These are phyloP conservation scores for Tragelaphus oryx DNA, from an alignment of 2,797 vertebrate genomes.

Conservation along the genomic window DNA sequence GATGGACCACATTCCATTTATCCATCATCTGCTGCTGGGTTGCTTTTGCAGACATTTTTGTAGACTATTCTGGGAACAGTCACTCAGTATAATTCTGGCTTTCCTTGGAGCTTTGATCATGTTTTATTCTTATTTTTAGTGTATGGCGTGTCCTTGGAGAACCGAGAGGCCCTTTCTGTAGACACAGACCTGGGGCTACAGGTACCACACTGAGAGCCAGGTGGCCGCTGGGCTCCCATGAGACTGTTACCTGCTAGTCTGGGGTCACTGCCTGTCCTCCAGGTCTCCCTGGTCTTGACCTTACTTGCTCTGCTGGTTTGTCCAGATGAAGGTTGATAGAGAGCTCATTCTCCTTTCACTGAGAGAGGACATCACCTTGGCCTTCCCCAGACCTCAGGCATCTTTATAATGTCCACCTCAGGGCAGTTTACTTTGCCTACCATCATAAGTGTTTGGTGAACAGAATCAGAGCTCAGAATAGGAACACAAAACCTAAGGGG, in stretches of 20 bases:
- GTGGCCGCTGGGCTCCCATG: not conserved
- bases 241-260: not conserved
- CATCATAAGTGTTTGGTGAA: not conserved
- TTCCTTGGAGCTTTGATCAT: not conserved
- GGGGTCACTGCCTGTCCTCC: fast-evolving
- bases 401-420: not conserved
- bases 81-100: not conserved
- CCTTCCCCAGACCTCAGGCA: not conserved
- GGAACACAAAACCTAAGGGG: not conserved
- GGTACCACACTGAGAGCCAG: not conserved
- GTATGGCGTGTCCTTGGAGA: not conserved
- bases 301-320: not conserved
- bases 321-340: not conserved
- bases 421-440: not conserved
- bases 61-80: not conserved
- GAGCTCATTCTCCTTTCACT: not conserved
- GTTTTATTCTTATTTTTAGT: not conserved
- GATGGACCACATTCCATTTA: not conserved
- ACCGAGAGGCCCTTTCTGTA: not conserved
- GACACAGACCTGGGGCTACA: not conserved
- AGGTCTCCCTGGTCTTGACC: not conserved
- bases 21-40: not conserved
- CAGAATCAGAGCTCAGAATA: not conserved
- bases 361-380: not conserved
- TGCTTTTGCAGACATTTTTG: not conserved